Evolutionary conservation across 1,140 invertebrate species (phyloP).

Genomic region (Reticulitermes speratus): DNA sequence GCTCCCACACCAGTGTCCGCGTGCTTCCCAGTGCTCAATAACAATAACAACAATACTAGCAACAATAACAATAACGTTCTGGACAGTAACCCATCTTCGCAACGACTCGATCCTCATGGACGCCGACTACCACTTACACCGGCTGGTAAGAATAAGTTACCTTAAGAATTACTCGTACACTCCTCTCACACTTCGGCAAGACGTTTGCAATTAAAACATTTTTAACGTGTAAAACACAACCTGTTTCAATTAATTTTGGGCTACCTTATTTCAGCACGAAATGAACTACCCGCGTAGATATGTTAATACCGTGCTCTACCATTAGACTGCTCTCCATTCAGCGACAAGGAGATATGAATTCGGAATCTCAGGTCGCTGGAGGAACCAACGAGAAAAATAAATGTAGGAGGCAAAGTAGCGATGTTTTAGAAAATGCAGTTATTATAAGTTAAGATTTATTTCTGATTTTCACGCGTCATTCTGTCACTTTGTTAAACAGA

Average conservation of each 20-base stretch:
- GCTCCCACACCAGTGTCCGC: constrained; percentile 23
- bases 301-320: no score
- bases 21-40: constrained; percentile 35
- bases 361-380: no score
- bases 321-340: no score
- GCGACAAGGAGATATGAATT: no score
- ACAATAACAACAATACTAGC: constrained; percentile 29
- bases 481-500: no score
- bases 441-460: no score
- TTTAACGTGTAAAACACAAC: background rate
- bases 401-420: no score
- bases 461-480: no score
- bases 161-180: background rate
- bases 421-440: no score
- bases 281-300: background rate
- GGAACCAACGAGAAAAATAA: no score
- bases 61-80: constrained; percentile 15
- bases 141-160: constrained; percentile 46
- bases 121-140: constrained; percentile 48
- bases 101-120: constrained; percentile 28
- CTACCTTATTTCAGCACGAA: background rate
- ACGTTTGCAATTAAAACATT: background rate
- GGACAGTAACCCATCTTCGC: background rate
- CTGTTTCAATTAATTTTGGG: background rate
- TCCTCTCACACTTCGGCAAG: background rate